Evolutionary conservation across 2,797 vertebrate genomes (phyloP), one percentile per base, ranked within the genome.

Genomic region (Decapterus maruadsi): DNA sequence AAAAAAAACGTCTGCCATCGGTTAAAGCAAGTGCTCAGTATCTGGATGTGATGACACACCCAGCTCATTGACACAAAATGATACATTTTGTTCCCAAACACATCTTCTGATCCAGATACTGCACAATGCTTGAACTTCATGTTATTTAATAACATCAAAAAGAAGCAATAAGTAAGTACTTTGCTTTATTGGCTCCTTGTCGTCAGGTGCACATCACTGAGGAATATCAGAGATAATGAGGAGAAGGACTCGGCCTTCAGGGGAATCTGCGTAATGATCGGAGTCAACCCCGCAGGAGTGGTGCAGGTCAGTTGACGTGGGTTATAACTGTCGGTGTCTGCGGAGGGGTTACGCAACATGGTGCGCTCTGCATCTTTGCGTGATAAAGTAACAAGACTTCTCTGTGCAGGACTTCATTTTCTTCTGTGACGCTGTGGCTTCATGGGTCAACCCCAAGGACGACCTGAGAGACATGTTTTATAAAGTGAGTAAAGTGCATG

Each of bases 251-350:
- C 97, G 0, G 97, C 97, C 34, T 98, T 98, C 91, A 94, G 97
- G 0, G 97, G 97, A 61, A 98, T 98, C 89, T 98, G 97, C 67
- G 96, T 97, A 92, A 98, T 98, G 97, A 98, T 98, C 3, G 97
- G 97, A 1, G 97, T 97, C 71, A 98, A 98, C 81, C 97, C 97
- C 0, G 96, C 96, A 2, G 97, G 97, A 0, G 97, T 98, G 0
- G 96, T 98, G 74, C 97, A 98, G 96, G 97, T 97, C 81, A 87
- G 84, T 6, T 3, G 8, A 56, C 22, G 0, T 11, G 4, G 8
- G 4, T 29, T 53, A 11, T 20, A 20, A 9, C 51, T 50, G 38
- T 29, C 13, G 0, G 16, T 1, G 10, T 1, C 31, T 43, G 1
- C 1, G 19, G 4, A 3, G 26, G 1, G 6, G 7, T 13, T 58